Base-by-base conservation (phyloP, 2,888 invertebrate genomes). In the Bembecia ichneumoniformis region DNA sequence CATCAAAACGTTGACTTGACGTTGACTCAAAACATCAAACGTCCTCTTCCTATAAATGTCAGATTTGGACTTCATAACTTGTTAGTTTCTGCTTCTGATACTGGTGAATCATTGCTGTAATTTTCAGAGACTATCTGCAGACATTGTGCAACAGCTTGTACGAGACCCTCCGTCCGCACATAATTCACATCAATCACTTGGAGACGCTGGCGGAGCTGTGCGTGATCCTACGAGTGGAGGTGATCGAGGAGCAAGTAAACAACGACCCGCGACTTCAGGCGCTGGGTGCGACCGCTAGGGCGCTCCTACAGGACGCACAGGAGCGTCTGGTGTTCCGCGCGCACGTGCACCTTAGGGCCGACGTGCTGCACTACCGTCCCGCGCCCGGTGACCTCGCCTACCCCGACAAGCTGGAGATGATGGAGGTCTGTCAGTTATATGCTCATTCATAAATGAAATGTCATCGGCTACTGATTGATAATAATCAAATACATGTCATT, bases 171-270 rank as follows among this genome's bases (percentile, higher is more conserved):
- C 89, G 99, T 1, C 99, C 99, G 0, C 92, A 96, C 62, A 93
- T 99, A 50, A 97, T 99, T 55, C 96, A 97, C 77, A 96, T 99
- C 54, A 97, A 97, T 72, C 99, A 99, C 76, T 87, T 99, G 69
- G 99, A 99, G 88, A 98, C 99, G 0, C 87, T 99, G 17, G 96
- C 98, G 0, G 99, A 99, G 78, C 91, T 99, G 47, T 99, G 99
- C 72, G 94, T 95, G 43, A 98, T 99, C 59, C 81, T 99, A 40
- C 90, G 96, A 54, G 91, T 94, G 49, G 97, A 98, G 84, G 96
- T 98, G 90, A 87, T 97, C 9, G 96, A 96, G 66, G 97, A 96
- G 62, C 95, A 97, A 66, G 95, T 96, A 14, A 92, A 92, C 56
- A 92, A 93, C 61, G 95, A 94, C 69, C 91, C 94, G 92, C 74